These are phyloP conservation scores for Antrozous pallidus DNA, from an alignment of 2,797 vertebrate species.

Conservation along the genomic window DNA sequence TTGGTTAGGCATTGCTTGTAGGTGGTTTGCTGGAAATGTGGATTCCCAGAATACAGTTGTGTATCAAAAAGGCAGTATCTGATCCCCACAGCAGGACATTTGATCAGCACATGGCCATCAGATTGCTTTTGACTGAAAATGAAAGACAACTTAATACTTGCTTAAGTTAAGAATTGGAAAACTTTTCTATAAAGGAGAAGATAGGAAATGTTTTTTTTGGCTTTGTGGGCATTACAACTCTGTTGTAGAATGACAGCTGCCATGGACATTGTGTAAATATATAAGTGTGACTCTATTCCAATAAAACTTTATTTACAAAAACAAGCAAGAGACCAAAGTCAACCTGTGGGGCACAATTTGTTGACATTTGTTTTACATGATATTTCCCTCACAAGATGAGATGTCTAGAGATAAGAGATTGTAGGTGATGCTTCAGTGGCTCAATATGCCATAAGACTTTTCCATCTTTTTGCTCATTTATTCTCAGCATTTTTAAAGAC, in stretches of 20 bases:
- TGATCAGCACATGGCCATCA: background rate
- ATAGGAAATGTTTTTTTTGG: background rate
- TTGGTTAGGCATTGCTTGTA: background rate
- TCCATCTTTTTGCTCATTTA: background rate
- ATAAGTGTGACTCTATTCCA: background rate
- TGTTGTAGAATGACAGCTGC: background rate
- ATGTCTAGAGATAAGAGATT: background rate
- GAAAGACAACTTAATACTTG: background rate
- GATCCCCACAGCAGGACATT: background rate
- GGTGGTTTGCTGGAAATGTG: background rate
- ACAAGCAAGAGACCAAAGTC: background rate
- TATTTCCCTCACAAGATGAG: background rate
- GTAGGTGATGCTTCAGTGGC: background rate
- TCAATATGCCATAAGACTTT: background rate
- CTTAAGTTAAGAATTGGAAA: background rate
- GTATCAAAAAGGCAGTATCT: background rate
- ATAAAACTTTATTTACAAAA: constrained; percentile 9
- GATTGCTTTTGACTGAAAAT: background rate
- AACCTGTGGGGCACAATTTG: background rate
- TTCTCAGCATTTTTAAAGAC: background rate
- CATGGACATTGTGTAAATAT: background rate
- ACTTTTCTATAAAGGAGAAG: background rate
- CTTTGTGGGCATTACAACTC: background rate
- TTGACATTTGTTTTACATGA: background rate
- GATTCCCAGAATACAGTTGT: background rate